Evolutionary conservation across 2,888 invertebrate species (phyloP).

Genomic region (Megaustenia siamemsis): DNA sequence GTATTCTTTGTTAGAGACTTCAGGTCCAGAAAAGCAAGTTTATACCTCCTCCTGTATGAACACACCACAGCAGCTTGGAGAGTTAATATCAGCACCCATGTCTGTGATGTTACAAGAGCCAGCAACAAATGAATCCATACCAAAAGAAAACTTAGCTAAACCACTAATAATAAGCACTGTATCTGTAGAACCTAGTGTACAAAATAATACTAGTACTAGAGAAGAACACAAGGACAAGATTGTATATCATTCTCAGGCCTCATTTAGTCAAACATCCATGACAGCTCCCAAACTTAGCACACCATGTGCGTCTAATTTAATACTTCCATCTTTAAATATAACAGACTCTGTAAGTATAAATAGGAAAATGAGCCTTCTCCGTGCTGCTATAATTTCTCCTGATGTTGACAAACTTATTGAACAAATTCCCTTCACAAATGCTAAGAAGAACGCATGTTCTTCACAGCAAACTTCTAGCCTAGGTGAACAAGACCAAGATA

Average conservation of each 20-base stretch:
- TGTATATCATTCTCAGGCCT: background rate
- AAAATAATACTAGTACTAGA: background rate
- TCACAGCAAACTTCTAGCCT: background rate
- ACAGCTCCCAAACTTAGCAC: background rate
- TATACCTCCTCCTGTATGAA: background rate
- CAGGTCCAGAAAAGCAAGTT: background rate
- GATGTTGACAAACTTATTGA: conserved; percentile 52
- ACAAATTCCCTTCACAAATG: conserved; percentile 41
- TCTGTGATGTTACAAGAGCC: background rate
- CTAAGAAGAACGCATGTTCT: background rate
- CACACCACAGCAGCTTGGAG: background rate
- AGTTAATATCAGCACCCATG: background rate
- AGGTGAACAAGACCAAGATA: conserved; percentile 4
- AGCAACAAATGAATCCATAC: background rate
- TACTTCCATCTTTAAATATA: background rate
- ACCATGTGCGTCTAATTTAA: background rate
- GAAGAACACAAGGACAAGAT: background rate
- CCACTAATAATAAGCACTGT: background rate
- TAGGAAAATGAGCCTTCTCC: conserved; percentile 40
- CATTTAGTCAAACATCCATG: background rate
- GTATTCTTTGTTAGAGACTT: conserved; percentile 36
- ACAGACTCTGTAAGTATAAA: background rate
- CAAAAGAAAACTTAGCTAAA: background rate
- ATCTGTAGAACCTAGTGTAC: background rate
- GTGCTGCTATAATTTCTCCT: conserved; percentile 49